Percentiles rank a stretch among this genome's conserved stretches.
Conservation (phyloP, 2,888 invertebrate species). For the Heliconius aoede region DNA sequence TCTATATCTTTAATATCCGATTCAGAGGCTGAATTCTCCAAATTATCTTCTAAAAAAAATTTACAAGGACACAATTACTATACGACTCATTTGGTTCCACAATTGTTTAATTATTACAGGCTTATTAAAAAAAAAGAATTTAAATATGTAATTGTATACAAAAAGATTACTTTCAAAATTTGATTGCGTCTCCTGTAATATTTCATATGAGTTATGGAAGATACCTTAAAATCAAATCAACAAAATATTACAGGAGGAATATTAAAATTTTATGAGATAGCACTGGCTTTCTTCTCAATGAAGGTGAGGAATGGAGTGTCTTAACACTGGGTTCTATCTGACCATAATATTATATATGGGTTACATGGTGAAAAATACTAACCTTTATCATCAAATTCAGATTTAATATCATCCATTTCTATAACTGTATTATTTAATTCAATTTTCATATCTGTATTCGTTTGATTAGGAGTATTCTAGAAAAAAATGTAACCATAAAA, state of each 20-base stretch:
- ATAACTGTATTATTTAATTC: background rate
- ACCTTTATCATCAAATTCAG: constrained; percentile 25
- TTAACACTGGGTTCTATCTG: background rate
- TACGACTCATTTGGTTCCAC: too few relatives aligned
- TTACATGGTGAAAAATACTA: background rate
- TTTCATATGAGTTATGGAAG: too few relatives aligned
- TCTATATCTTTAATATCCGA: constrained; percentile 32
- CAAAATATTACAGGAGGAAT: too few relatives aligned
- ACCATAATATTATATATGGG: background rate
- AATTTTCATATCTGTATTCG: background rate
- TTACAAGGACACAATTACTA: too few relatives aligned
- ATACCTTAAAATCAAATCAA: too few relatives aligned
- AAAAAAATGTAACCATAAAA: constrained; percentile 2
- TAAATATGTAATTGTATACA: too few relatives aligned
- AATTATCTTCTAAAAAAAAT: constrained; percentile 19
- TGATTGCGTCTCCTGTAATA: too few relatives aligned
- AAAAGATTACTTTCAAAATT: too few relatives aligned
- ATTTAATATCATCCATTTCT: constrained; percentile 22
- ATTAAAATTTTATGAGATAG: too few relatives aligned
- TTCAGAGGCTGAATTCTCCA: constrained; percentile 18
- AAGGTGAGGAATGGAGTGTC: background rate
- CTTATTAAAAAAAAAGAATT: too few relatives aligned
- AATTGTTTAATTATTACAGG: too few relatives aligned
- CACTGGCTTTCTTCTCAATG: too few relatives aligned
- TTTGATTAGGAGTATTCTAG: background rate